A percentile compares a stretch with the other conserved stretches of the same genome.
Evolutionary conservation across 1,140 invertebrate genomes (phyloP).

Genomic region (Pollicipes pollicipes): DNA sequence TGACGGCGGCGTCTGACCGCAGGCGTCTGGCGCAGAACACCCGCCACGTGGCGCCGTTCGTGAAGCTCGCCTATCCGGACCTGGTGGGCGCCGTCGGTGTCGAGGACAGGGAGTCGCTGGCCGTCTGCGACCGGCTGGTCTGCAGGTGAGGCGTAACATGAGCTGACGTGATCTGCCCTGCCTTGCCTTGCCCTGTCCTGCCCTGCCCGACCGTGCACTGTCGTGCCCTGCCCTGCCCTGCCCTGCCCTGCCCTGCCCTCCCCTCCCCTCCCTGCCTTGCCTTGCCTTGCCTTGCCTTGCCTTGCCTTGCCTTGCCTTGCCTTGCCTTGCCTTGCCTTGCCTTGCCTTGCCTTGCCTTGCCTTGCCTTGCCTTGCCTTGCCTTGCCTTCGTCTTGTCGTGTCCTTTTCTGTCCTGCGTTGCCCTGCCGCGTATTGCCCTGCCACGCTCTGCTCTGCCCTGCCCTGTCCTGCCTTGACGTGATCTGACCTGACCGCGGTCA

Average conservation of each 20-base stretch:
- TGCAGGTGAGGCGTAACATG: slow-evolving; percentile 31
- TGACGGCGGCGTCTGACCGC: too few species aligned
- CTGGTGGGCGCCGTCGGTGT: slow-evolving; percentile 36
- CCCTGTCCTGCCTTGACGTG: too few species aligned
- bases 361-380: not conserved
- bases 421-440: too few species aligned
- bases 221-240: not conserved
- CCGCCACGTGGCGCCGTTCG: slow-evolving; percentile 43
- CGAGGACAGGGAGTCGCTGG: slow-evolving; percentile 37
- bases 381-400: too few species aligned
- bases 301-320: not conserved
- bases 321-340: not conserved
- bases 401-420: too few species aligned
- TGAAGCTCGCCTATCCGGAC: slow-evolving; percentile 58
- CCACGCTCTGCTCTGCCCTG: too few species aligned
- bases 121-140: slow-evolving; percentile 40
- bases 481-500: too few species aligned
- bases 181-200: not conserved
- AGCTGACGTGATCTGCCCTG: not conserved
- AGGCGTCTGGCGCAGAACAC: slow-evolving; percentile 20
- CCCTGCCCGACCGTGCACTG: not conserved
- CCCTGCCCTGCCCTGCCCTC: not conserved
- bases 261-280: too few species aligned
- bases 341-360: not conserved
- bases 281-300: not conserved